phyloP scores from a whole-genome alignment of 2,113 vertebrate genomes.

The Anoura caudifer region DNA sequence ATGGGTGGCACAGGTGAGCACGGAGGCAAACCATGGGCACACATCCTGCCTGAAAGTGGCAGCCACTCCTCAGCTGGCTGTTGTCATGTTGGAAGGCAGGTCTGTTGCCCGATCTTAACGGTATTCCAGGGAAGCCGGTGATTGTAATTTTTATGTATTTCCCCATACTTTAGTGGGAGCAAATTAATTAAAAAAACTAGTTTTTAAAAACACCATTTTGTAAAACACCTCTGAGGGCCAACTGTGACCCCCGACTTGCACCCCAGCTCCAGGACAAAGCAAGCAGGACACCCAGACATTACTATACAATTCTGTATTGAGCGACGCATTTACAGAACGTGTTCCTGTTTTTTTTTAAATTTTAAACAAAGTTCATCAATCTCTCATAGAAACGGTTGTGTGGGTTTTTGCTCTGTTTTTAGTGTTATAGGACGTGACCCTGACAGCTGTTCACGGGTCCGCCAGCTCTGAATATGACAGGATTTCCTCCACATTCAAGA shows the following conservation, averaged over 20 bases:
- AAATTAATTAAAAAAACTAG: neutral
- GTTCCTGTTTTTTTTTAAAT: slow-evolving; percentile 78
- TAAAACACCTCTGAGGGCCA: neutral
- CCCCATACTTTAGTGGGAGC: neutral
- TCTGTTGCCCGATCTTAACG: neutral
- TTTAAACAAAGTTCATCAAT: slow-evolving; percentile 85
- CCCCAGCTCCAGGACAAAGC: slow-evolving; percentile 51
- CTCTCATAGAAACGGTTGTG: slow-evolving; percentile 82
- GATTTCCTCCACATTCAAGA: slow-evolving; percentile 67
- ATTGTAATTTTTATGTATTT: fast-evolving
- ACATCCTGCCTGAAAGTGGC: neutral
- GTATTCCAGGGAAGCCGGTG: neutral
- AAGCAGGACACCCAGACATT: slow-evolving; percentile 64
- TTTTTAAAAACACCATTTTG: neutral
- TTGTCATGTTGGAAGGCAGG: neutral
- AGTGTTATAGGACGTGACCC: slow-evolving; percentile 77
- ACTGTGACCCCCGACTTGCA: neutral
- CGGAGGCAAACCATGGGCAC: neutral
- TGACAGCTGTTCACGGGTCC: slow-evolving; percentile 71
- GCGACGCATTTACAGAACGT: slow-evolving; percentile 83
- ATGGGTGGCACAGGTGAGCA: neutral
- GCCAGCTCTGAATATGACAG: slow-evolving; percentile 74
- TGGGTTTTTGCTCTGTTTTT: slow-evolving; percentile 48
- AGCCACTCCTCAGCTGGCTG: neutral
- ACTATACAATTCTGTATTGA: slow-evolving; percentile 87